Conservation (phyloP, 2,888 invertebrate species). For the Cephus pulcher region DNA sequence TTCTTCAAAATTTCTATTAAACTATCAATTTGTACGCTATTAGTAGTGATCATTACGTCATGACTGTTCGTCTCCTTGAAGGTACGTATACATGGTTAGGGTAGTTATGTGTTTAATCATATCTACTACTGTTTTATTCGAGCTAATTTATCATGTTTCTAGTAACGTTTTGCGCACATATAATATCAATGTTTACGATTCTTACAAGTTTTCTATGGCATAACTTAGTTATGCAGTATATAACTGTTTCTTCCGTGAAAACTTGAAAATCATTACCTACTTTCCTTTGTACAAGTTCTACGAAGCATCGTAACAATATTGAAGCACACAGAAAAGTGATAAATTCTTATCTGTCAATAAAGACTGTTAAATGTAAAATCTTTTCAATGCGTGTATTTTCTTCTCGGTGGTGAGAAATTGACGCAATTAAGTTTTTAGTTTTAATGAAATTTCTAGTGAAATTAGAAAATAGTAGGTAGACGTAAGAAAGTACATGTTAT, state of each 20-base stretch:
- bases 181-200: not conserved
- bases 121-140: not conserved
- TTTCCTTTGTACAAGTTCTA: not conserved
- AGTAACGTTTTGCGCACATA: not conserved
- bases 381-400: not conserved
- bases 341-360: not conserved
- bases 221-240: not conserved
- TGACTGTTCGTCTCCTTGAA: not conserved
- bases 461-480: not conserved
- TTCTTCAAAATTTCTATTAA: not conserved
- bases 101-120: not conserved
- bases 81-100: not conserved
- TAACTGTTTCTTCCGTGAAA: not conserved
- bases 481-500: not conserved
- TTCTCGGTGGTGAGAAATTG: not conserved
- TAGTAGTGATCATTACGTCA: too few relatives aligned
- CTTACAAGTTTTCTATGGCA: too few relatives aligned
- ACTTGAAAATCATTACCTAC: not conserved
- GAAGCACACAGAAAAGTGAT: not conserved
- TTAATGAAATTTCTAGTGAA: not conserved
- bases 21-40: not conserved
- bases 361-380: not conserved
- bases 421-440: not conserved
- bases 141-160: not conserved
- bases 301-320: not conserved